These are phyloP conservation scores for Apostichopus leukothele DNA, from an alignment of 53 echinoderm and acorn worm species.

Conservation along the genomic window DNA sequence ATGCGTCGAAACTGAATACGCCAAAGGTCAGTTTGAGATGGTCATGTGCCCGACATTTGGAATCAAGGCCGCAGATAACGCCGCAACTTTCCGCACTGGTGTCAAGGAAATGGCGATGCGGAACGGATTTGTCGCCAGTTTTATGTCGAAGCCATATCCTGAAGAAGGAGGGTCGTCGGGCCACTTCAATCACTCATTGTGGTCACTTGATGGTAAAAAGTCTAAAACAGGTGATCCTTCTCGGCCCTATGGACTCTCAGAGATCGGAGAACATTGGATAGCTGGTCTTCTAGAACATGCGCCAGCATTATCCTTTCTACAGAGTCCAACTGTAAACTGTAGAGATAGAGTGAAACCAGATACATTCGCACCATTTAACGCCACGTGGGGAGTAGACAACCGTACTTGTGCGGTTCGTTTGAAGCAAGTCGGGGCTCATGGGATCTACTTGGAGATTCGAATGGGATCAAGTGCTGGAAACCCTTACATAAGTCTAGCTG, in stretches of 20 bases:
- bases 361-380: conserved; percentile 57
- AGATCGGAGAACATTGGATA: conserved; percentile 61
- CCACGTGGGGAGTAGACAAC: conserved; percentile 73
- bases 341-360: conserved; percentile 35
- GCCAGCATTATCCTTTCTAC: conserved; percentile 50
- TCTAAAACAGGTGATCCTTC: conserved; percentile 46
- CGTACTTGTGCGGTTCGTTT: conserved; percentile 57
- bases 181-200: conserved; percentile 68
- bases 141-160: conserved; percentile 67
- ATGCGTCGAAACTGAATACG: conserved; percentile 53
- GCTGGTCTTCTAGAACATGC: conserved; percentile 65
- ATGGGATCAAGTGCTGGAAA: conserved; percentile 60
- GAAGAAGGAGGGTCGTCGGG: conserved; percentile 34
- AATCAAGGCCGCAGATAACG: conserved; percentile 65
- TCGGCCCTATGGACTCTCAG: conserved; percentile 45
- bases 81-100: conserved; percentile 53
- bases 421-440: conserved; percentile 46
- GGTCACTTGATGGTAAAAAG: conserved; percentile 57
- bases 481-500: conserved; percentile 64
- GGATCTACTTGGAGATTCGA: conserved; percentile 62
- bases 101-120: conserved; percentile 64
- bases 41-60: conserved; percentile 60
- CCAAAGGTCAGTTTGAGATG: conserved; percentile 59
- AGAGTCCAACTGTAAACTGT: conserved; percentile 63
- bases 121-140: conserved; percentile 59